Evolutionary conservation across 2,797 vertebrate genomes (phyloP).

Genomic region (Danio albolineatus): DNA sequence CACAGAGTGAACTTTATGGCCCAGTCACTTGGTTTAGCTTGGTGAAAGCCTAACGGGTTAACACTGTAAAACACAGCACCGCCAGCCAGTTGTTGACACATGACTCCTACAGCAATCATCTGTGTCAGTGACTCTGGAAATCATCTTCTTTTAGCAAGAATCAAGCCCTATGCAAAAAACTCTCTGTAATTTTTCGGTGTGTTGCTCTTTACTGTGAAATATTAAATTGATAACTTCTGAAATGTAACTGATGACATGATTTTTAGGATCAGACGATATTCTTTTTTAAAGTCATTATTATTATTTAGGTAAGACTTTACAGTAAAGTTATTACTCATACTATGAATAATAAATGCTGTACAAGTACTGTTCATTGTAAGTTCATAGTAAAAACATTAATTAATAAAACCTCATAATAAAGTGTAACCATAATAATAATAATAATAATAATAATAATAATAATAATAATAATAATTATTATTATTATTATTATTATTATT

Average conservation of each 20-base stretch:
- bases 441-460: background rate
- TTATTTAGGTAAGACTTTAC: too few relatives aligned
- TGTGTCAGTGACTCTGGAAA: conserved; percentile 12
- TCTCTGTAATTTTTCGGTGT: too few relatives aligned
- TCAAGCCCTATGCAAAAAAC: background rate
- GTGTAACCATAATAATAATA: too few relatives aligned
- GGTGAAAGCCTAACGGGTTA: conserved; percentile 43
- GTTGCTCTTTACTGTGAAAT: background rate
- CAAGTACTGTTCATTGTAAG: too few relatives aligned
- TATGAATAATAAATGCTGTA: too few relatives aligned
- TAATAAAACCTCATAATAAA: too few relatives aligned
- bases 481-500: background rate
- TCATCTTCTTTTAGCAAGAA: background rate
- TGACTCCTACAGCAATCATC: conserved; percentile 49
- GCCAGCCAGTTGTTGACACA: conserved; percentile 51
- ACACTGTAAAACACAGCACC: conserved; percentile 38
- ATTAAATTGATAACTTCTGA: background rate
- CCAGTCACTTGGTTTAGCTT: conserved; percentile 69
- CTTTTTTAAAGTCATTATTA: too few relatives aligned
- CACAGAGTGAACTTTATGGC: conserved; percentile 75
- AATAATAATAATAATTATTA: background rate
- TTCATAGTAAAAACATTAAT: too few relatives aligned
- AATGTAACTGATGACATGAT: too few relatives aligned
- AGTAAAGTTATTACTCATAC: too few relatives aligned
- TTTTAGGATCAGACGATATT: background rate